Base-by-base conservation (phyloP, 2,113 vertebrate species). In the Hiodon alosoides region DNA sequence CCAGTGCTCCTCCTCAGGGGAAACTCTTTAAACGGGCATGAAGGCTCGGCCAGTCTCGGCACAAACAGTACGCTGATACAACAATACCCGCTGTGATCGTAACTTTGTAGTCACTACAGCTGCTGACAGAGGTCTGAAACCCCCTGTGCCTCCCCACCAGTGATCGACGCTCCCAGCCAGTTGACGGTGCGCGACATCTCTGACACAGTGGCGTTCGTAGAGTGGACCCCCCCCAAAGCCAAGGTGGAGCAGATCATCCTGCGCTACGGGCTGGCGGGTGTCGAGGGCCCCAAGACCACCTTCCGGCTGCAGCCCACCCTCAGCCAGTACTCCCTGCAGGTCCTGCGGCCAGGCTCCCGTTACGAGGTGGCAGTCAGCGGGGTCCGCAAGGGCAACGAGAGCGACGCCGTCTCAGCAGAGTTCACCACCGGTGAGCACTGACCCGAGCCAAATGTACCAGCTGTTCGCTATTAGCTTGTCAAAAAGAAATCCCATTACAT, bases 321-420 rank as follows among this genome's bases (percentile, higher is more conserved):
- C 78, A 98, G 95, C 87, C 96, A 99, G 80, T 98, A 98, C 85
- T 97, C 97, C 7, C 92, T 99, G 76, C 92, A 99, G 90, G 95
- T 96, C 72, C 89, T 98, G 76, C 87, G 93, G 65, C 97, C 97
- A 0, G 97, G 96, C 2, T 90, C 93, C 4, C 91, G 58, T 69
- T 99, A 99, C 4, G 87, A 89, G 79, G 94, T 97, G 4, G 91
- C 92, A 1, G 86, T 97, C 83, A 94, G 91, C 0, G 94, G 94
- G 2, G 85, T 98, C 7, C 90, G 93, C 17, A 93, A 93, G 14
- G 87, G 91, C 85, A 95, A 92, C 2, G 94, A 95, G 83, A 99
- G 96, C 17, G 85, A 85, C 61, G 83, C 94, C 0, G 87, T 94
- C 68, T 89, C 89, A 57, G 89, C 93, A 6, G 90, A 91, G 77